Evolutionary conservation across 2,797 vertebrate species (phyloP), one percentile per base, ranked within the genome.

Genomic region (Australoheros facetus): DNA sequence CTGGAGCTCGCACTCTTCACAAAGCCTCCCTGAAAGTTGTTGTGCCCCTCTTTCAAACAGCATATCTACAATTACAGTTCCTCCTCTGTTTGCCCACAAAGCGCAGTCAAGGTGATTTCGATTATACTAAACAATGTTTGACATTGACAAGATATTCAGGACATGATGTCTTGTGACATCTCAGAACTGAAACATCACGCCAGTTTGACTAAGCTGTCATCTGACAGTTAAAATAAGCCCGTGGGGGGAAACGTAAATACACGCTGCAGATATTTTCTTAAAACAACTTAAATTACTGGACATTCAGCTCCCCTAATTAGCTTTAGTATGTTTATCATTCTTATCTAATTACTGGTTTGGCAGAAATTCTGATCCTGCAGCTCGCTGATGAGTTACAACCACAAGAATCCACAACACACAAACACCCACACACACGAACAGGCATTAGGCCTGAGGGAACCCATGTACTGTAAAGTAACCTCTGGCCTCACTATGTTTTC

Each of bases 71-170:
- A 89, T 91, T 91, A 88, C 83, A 88, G 82, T 86, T 84, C 73
- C 81, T 81, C 81, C 60, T 89, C 75, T 89, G 85, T 92, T 91
- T 93, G 85, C 87, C 85, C 88, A 92, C 88, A 93, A 90, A 87
- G 88, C 74, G 21, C 77, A 83, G 86, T 71, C 87, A 87, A 94
- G 91, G 90, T 89, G 83, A 93, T 87, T 88, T 76, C 83, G 87
- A 92, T 91, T 92, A 84, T 75, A 81, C 83, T 37, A 80, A 91
- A 91, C 90, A 89, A 87, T 90, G 89, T 89, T 88, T 85, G 85
- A 91, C 91, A 90, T 76, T 80, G 85, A 87, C 89, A 69, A 86
- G 80, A 90, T 89, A 76, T 85, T 89, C 84, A 55, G 83, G 78
- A 88, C 75, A 66, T 9, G 81, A 70, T 57, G 71, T 59, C 77